phyloP scores from a whole-genome alignment of 2,113 vertebrate species.

The Columbina picui region DNA sequence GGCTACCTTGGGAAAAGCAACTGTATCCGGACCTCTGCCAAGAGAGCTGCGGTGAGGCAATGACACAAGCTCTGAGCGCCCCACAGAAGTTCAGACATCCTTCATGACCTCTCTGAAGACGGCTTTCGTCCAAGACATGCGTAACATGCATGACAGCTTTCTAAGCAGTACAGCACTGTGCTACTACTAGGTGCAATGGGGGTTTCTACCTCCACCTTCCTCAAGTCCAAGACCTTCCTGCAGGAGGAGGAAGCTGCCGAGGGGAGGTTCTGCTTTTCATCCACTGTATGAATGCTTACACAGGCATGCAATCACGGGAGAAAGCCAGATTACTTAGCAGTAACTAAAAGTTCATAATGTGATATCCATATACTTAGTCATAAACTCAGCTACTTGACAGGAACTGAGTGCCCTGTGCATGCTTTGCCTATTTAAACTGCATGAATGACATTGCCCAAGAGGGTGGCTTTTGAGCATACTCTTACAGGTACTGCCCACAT shows the following conservation, averaged over 20 bases:
- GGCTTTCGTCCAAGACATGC: not conserved
- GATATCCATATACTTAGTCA: not conserved
- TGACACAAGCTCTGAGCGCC: not conserved
- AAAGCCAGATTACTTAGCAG: not conserved
- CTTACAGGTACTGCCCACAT: fast-evolving
- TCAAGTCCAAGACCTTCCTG: not conserved
- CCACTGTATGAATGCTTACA: not conserved
- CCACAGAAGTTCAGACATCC: not conserved
- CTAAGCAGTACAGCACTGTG: not conserved
- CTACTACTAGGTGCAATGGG: not conserved
- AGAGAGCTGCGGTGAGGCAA: not conserved
- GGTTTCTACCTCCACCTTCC: not conserved
- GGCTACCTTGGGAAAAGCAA: not conserved
- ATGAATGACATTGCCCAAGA: not conserved
- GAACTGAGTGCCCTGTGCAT: not conserved
- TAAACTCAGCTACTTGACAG: not conserved
- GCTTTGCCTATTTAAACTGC: not conserved
- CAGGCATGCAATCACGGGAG: not conserved
- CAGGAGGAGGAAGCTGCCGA: not conserved
- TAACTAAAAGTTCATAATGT: not conserved
- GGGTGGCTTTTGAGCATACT: not conserved
- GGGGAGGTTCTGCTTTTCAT: not conserved
- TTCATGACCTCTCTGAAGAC: not conserved
- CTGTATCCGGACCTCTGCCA: not conserved
- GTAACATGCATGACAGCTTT: not conserved